A percentile compares a stretch with the other conserved stretches of the same genome.
phyloP scores from a whole-genome alignment of 2,113 vertebrate species.

The Piprites chloris region DNA sequence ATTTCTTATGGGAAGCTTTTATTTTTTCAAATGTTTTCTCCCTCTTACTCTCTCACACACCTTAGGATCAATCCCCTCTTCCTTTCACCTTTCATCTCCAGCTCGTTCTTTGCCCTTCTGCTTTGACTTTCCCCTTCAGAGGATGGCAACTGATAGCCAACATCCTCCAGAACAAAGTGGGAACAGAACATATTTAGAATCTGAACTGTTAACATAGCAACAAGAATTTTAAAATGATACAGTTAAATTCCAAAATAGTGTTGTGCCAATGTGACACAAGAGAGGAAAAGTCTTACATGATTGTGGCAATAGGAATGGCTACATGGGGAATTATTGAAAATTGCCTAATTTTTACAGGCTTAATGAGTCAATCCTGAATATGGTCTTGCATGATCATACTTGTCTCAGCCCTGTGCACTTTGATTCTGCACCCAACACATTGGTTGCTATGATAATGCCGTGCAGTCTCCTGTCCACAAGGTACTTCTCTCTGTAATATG shows the following conservation, averaged over 20 bases:
- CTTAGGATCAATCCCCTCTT: background rate
- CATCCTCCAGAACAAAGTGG: constrained; percentile 52
- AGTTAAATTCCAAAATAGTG: constrained; percentile 35
- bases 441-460: constrained; percentile 19
- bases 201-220: constrained; percentile 48
- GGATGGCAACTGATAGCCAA: constrained; percentile 28
- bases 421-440: constrained; percentile 16
- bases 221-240: constrained; percentile 49
- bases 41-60: background rate
- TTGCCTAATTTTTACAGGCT: constrained; percentile 16
- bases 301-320: background rate
- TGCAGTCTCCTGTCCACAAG: background rate
- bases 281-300: constrained; percentile 13
- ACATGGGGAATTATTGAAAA: constrained; percentile 9
- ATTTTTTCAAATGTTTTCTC: background rate
- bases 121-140: constrained; percentile 55
- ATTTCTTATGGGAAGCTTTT: background rate
- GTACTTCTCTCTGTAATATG: background rate
- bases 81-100: constrained; percentile 5
- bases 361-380: constrained; percentile 23
- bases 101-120: constrained; percentile 31
- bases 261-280: constrained; percentile 6
- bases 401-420: background rate
- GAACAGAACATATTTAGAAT: constrained; percentile 52
- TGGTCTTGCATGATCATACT: background rate